Percentiles rank a stretch among this genome's conserved stretches.
Conservation (phyloP, 2,797 vertebrate genomes). For the Novumbra hubbsi region DNA sequence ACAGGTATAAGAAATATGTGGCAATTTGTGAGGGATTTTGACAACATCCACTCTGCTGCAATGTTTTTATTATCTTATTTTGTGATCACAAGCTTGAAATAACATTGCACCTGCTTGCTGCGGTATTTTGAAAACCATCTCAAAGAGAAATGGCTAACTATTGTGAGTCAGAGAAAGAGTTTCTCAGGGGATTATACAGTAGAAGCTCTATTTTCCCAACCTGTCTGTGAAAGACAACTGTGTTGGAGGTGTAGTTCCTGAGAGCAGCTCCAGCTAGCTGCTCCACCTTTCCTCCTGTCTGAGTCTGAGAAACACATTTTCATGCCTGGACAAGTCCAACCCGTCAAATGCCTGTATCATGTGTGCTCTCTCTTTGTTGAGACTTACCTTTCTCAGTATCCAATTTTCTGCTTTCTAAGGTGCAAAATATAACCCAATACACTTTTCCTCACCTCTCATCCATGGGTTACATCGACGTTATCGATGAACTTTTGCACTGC, state of each 20-base stretch:
- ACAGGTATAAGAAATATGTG: not conserved
- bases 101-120: not conserved
- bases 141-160: not conserved
- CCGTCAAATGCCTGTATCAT: not conserved
- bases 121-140: not conserved
- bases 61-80: not conserved
- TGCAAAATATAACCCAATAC: not conserved
- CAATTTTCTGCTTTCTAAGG: not conserved
- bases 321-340: slow-evolving; percentile 13
- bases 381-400: not conserved
- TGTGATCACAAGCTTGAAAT: not conserved
- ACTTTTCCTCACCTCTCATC: not conserved
- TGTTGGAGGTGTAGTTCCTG: not conserved
- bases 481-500: not conserved
- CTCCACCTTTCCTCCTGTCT: not conserved
- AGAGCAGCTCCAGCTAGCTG: slow-evolving; percentile 1
- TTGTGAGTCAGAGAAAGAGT: not conserved
- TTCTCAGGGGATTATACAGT: not conserved
- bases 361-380: not conserved
- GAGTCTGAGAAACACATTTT: not conserved
- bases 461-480: not conserved
- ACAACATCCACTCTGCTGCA: not conserved
- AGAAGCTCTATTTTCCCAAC: not conserved
- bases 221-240: not conserved
- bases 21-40: not conserved